Evolutionary conservation across 30 jellyfish, hydroid and myxozoan genomes (phyloP), one percentile per base, ranked within the genome.

Genomic region (Cassiopea xamachana): DNA sequence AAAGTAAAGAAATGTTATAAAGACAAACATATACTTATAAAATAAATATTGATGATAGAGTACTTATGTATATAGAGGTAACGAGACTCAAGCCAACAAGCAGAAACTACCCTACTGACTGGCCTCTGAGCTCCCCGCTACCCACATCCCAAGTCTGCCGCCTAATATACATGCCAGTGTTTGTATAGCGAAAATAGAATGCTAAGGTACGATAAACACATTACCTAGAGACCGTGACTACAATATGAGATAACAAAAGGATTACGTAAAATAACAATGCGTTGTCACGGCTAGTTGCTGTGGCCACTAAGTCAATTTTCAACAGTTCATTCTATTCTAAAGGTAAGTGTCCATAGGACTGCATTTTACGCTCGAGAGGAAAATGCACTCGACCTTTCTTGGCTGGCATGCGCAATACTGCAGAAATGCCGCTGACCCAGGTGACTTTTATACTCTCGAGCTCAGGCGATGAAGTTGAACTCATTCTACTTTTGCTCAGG

Each of bases 81-180:
- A 73, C 48, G 51, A 55, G 81, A 73, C 81, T 73, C 39, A 27
- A 27, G 39, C 39, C 64, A 55, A 55, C 64, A 27, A 48, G 17
- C 81, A 73, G 81, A 73, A 73, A 73, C 48, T 27, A 73, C 81
- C 81, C 81, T 73, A 9, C 81, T 73, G 81, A 73, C 1, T 18
- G 51, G 81, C 81, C 81, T 73, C 81, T 0, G 81, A 73, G 81
- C 81, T 73, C 51, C 81, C 81, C 81, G 81, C 81, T 73, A 17
- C 0, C 55, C 39, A 55, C 81, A 73, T 73, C 81, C 51, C 39
- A 17, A 73, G 51, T 27, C 81, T 73, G 39, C 51, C 51, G 55
- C 51, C 78, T 27, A 14, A 14, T 73, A 73, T 13, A 73, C 51
- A 73, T 14, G 51, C 15, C 12, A 73, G 51, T 18, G 81, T 73